These are phyloP conservation scores for Uloborus diversus DNA, from an alignment of 1,140 invertebrate species.

Conservation along the genomic window DNA sequence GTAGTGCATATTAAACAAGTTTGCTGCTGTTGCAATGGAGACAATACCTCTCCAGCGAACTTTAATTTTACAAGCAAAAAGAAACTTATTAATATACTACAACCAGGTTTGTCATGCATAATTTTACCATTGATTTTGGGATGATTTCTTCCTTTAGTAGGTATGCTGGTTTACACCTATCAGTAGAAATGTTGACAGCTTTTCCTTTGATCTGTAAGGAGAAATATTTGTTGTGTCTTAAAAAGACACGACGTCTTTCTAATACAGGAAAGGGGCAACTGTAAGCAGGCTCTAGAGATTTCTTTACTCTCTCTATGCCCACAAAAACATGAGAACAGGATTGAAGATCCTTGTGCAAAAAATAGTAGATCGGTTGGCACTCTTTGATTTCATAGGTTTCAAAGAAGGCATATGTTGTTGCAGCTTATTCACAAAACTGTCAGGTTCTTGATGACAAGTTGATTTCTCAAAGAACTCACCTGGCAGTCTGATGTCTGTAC, in stretches of 20 bases:
- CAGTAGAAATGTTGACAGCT: too few species aligned
- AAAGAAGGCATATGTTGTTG: neutral
- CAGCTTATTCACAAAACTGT: neutral
- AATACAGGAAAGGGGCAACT: neutral
- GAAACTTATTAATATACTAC: too few species aligned
- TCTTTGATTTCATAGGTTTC: neutral
- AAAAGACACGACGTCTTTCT: neutral
- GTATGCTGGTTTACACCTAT: too few species aligned
- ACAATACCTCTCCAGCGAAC: too few species aligned
- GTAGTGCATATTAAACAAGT: too few species aligned
- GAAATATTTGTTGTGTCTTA: too few species aligned
- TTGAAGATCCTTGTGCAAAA: neutral
- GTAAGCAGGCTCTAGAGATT: neutral
- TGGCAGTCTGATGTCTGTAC: neutral
- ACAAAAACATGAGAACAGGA: neutral
- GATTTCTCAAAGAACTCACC: conserved; percentile 8
- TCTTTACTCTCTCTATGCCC: neutral
- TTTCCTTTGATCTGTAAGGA: too few species aligned
- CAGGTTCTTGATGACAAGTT: neutral
- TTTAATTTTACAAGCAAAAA: too few species aligned
- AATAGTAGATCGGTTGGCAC: neutral
- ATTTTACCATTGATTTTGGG: too few species aligned
- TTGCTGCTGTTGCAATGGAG: too few species aligned
- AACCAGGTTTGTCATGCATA: too few species aligned
- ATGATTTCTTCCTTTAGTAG: too few species aligned